Evolutionary conservation across 1,140 invertebrate genomes (phyloP).

Genomic region (Cyrtorhinus lividipennis): DNA sequence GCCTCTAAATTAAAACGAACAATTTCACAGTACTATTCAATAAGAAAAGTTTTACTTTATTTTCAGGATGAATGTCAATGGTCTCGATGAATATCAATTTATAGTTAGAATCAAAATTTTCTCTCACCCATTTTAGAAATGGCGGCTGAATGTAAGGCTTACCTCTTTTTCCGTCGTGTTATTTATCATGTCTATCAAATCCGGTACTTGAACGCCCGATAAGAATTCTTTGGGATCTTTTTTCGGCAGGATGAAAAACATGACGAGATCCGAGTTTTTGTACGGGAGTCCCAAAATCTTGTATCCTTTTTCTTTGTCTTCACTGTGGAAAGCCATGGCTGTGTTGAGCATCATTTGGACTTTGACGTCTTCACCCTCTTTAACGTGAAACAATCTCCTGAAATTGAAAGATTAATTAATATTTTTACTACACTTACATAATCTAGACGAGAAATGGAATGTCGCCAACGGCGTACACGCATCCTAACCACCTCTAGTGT

Average conservation of each 20-base stretch:
- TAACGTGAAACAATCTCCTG: slow-evolving; percentile 10
- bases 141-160: no score
- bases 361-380: slow-evolving; percentile 32
- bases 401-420: not conserved
- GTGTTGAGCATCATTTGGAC: slow-evolving; percentile 51
- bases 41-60: no score
- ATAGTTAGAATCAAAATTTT: no score
- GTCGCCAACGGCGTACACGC: no score
- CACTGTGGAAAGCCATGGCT: slow-evolving; percentile 39
- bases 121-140: no score
- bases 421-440: no score
- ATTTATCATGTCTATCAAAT: slow-evolving; percentile 37
- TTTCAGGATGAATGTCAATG: no score
- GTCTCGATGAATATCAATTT: no score
- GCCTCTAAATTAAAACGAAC: no score
- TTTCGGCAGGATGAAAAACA: slow-evolving; percentile 55
- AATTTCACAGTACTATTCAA: no score
- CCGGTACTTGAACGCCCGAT: slow-evolving; percentile 30
- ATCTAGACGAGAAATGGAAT: no score
- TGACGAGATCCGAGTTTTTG: slow-evolving; percentile 41
- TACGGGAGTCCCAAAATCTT: slow-evolving; percentile 58
- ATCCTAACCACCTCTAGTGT: no score
- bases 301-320: slow-evolving; percentile 36
- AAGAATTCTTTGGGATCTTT: slow-evolving; percentile 30
- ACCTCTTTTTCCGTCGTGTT: slow-evolving; percentile 29